Percentiles rank a stretch among this genome's conserved stretches.
Evolutionary conservation across 2,888 invertebrate genomes (phyloP).

Genomic region (Dasypolia templi): DNA sequence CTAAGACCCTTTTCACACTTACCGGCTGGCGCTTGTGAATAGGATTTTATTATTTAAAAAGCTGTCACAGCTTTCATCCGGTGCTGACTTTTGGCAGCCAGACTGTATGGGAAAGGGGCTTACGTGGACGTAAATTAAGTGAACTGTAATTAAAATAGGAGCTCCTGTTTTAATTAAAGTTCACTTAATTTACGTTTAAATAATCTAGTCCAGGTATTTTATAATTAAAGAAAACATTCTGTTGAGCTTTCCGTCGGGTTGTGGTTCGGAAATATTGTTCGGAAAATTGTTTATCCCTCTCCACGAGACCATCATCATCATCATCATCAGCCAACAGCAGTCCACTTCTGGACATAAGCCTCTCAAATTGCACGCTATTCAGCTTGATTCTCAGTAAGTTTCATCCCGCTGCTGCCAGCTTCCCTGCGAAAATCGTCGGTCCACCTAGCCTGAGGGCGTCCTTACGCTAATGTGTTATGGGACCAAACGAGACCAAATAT

Average conservation of each 20-base stretch:
- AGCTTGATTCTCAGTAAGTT: no score
- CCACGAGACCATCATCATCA: constrained; percentile 11
- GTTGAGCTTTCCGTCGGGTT: not conserved
- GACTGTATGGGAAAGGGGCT: not conserved
- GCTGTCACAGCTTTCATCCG: not conserved
- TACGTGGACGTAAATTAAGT: not conserved
- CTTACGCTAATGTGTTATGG: no score
- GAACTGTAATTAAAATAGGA: constrained; percentile 14
- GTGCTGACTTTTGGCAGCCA: not conserved
- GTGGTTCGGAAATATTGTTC: not conserved
- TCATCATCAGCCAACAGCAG: no score
- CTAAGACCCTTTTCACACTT: not conserved
- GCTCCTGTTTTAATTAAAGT: no score
- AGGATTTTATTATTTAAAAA: not conserved
- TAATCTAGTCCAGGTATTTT: not conserved
- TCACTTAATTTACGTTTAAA: no score
- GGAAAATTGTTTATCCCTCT: constrained; percentile 13
- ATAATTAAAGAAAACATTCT: constrained; percentile 2
- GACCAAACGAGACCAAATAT: not conserved
- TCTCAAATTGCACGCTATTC: no score
- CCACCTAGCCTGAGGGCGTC: no score
- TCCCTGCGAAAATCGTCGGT: no score
- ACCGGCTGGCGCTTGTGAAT: not conserved
- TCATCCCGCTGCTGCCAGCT: no score
- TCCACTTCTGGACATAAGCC: no score